Base-by-base conservation (phyloP, 2,113 vertebrate genomes). In the Bucco capensis region DNA sequence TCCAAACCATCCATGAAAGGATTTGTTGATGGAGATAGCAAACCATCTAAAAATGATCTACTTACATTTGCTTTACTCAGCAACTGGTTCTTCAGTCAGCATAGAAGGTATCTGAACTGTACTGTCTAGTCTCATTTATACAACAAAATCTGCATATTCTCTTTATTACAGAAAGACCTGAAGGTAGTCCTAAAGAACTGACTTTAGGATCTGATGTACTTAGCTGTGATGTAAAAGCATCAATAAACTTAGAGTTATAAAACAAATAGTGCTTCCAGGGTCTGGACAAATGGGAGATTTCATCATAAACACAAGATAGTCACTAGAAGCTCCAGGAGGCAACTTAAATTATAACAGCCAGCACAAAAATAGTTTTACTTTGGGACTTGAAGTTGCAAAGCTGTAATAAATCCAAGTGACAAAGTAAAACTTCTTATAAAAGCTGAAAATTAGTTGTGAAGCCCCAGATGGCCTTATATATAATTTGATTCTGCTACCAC, bases 341-440 rank as follows among this genome's bases (percentile, higher is more conserved):
- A 89, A 91, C 80, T 86, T 84, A 88, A 69, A 76, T 66, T 70
- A 90, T 50, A 1, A 0, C 47, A 91, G 67, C 49, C 50, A 85
- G 89, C n/a, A 80, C 23, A 88, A 81, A 92, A 92, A 84, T 42
- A 93, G 60, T 84, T 81, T 75, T 67, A 78, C 66, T 90, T 86
- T 33, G 67, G 53, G 71, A 96, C 58, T 0, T 76, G 46, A 94
- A 89, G 67, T 57, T 62, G 42, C 67, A 94, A 87, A 91, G 33
- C 31, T 79, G 35, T 69, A 92, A 54, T 61, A 92, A 87, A 87
- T 72, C 46, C 62, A 92, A 78, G 40, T 4, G 23, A 62, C 82
- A 83, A 11, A 49, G 28, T 89, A 76, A 75, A 94, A 89, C 64
- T 79, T 77, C 37, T 87, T 30, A 60, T 50, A 62, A 93, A 90